These are phyloP conservation scores for Proctacanthus coquilletti DNA, from an alignment of 1,140 invertebrate species.

Conservation along the genomic window DNA sequence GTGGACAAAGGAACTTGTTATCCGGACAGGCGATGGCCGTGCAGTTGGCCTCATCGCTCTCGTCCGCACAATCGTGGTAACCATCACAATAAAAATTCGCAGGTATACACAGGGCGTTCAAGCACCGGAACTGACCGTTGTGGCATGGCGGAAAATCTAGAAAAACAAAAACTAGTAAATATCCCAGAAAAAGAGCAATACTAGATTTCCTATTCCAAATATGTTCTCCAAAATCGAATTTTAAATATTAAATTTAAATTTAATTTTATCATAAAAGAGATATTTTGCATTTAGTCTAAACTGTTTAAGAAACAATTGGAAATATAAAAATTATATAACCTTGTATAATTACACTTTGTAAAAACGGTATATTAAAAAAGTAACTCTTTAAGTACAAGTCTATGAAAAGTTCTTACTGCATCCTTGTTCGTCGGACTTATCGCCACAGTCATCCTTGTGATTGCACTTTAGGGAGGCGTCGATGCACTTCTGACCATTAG, in stretches of 20 bases:
- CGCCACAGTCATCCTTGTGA: conserved; percentile 76
- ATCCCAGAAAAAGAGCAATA: too few relatives aligned
- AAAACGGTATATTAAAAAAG: too few relatives aligned
- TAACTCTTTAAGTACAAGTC: too few relatives aligned
- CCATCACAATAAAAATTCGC: conserved; percentile 67
- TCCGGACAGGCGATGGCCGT: conserved; percentile 77
- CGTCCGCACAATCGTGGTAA: conserved; percentile 70
- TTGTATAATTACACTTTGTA: too few relatives aligned
- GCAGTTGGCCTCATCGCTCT: conserved; percentile 81
- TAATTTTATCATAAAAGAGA: too few relatives aligned
- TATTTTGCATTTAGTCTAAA: too few relatives aligned
- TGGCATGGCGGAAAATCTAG: conserved; percentile 80
- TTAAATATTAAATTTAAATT: too few relatives aligned
- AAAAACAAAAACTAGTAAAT: too few relatives aligned
- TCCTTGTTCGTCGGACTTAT: conserved; percentile 74
- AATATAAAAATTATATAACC: too few relatives aligned
- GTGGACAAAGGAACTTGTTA: conserved; percentile 81
- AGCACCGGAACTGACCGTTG: conserved; percentile 81
- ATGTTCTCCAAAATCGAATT: too few relatives aligned
- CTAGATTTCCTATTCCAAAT: too few relatives aligned
- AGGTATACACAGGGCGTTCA: conserved; percentile 85
- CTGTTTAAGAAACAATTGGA: too few relatives aligned
- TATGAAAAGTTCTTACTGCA: conserved; percentile 74
- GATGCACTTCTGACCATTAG: conserved; percentile 66
- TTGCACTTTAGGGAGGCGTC: conserved; percentile 69